Evolutionary conservation across 2,797 vertebrate genomes (phyloP).

Genomic region (Euphonia xanthogaster): DNA sequence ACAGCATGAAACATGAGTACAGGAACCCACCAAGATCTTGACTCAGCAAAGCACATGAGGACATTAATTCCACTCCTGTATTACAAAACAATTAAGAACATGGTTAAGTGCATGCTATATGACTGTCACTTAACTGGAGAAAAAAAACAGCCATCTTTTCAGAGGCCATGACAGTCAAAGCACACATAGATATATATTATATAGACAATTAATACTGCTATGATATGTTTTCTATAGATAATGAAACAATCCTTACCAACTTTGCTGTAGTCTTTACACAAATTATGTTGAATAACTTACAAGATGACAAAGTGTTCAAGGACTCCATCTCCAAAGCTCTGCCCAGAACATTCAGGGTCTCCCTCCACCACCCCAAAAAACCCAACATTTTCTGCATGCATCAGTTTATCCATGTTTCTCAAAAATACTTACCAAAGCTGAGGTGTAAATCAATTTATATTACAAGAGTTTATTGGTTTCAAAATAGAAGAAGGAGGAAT

Average conservation of each 20-base stretch:
- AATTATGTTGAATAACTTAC: neutral
- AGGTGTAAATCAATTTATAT: neutral
- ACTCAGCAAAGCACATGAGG: conserved; percentile 24
- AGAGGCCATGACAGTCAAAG: neutral
- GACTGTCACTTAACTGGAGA: neutral
- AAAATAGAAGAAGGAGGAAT: neutral
- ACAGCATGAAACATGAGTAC: neutral
- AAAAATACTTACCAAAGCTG: neutral
- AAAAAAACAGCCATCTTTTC: neutral
- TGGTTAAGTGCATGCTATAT: neutral
- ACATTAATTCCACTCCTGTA: neutral
- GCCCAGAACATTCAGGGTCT: neutral
- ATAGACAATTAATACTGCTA: neutral
- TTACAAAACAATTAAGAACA: neutral
- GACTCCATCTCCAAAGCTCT: neutral
- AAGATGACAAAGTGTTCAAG: neutral
- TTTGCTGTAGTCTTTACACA: neutral
- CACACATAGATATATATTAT: neutral
- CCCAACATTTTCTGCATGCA: neutral
- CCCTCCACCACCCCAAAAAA: neutral
- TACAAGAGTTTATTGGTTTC: neutral
- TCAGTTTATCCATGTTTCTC: neutral
- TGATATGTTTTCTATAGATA: neutral
- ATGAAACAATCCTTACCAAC: neutral
- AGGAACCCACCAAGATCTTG: conserved; percentile 15